A percentile compares a stretch with the other conserved stretches of the same genome.
Evolutionary conservation across 2,888 invertebrate species (phyloP).

Genomic region (Anodontia alba): DNA sequence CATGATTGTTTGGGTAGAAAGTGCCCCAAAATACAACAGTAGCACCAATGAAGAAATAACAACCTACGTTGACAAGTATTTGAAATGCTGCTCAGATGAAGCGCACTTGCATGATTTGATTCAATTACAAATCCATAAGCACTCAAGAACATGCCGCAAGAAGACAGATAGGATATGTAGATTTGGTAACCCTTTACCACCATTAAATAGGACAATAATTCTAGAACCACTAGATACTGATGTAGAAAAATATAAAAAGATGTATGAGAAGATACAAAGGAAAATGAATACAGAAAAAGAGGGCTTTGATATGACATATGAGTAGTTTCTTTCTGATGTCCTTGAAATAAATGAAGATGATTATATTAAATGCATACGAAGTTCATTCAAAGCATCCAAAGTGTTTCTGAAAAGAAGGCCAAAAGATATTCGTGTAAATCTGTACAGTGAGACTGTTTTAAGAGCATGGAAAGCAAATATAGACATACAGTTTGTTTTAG

Average conservation of each 20-base stretch:
- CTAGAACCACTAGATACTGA: constrained; percentile 42
- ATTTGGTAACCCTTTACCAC: constrained; percentile 47
- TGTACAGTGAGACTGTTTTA: constrained; percentile 40
- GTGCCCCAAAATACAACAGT: too few species aligned
- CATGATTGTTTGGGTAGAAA: too few species aligned
- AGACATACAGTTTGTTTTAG: constrained; percentile 52
- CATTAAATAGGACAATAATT: constrained; percentile 38
- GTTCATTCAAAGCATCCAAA: constrained; percentile 40
- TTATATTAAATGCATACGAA: constrained; percentile 38
- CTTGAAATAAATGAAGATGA: constrained; percentile 28
- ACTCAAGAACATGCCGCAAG: constrained; percentile 39
- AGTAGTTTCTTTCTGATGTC: constrained; percentile 28
- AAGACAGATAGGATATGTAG: constrained; percentile 24
- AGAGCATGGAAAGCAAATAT: constrained; percentile 51
- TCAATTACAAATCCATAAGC: too few species aligned
- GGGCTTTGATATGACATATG: constrained; percentile 31
- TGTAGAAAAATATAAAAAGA: constrained; percentile 19
- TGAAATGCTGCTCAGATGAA: too few species aligned
- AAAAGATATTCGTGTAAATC: constrained; percentile 46
- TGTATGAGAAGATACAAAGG: constrained; percentile 9
- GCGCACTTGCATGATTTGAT: too few species aligned
- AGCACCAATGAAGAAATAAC: too few species aligned
- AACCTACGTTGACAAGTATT: too few species aligned
- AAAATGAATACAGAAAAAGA: constrained; percentile 19
- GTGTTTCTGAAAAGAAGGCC: constrained; percentile 53